phyloP scores from a whole-genome alignment of 2,113 vertebrate genomes.

The Hippocampus abdominalis region DNA sequence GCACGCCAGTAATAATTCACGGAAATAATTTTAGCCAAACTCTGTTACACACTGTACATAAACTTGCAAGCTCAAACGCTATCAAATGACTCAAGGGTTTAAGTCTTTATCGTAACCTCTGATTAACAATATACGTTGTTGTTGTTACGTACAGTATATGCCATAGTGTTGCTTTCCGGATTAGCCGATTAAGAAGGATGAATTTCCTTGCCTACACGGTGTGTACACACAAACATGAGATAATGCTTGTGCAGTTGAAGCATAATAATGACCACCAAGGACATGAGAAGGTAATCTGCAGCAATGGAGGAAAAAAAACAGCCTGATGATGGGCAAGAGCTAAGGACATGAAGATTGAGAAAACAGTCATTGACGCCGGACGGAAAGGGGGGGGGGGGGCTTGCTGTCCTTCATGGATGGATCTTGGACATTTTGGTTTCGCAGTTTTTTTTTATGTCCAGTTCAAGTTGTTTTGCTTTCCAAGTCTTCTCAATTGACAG shows the following conservation, averaged over 20 bases:
- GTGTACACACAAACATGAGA: conserved; percentile 8
- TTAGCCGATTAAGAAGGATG: conserved; percentile 28
- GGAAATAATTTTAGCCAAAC: not conserved
- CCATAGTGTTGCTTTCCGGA: conserved; percentile 47
- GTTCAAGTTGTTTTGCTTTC: not conserved
- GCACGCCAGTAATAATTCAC: not conserved
- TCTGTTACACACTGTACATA: not conserved
- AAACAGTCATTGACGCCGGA: no score
- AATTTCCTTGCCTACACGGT: conserved; percentile 20
- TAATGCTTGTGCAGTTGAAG: conserved; percentile 32
- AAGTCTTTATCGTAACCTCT: conserved; percentile 64
- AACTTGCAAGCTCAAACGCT: conserved; percentile 2
- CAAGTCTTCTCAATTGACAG: not conserved
- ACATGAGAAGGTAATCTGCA: conserved; percentile 51
- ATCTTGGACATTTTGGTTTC: not conserved
- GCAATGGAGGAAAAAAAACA: not conserved
- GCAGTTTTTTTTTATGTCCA: not conserved
- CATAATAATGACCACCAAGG: conserved; percentile 46
- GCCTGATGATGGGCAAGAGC: conserved; percentile 23
- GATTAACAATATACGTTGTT: conserved; percentile 61
- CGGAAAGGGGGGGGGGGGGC: no score
- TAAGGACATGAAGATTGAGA: not conserved
- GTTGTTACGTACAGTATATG: conserved; percentile 60
- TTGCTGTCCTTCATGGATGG: not conserved
- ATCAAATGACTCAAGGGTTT: conserved; percentile 44